Evolutionary conservation across 2,888 invertebrate genomes (phyloP).

Genomic region (Cosmorhoe ocellata): DNA sequence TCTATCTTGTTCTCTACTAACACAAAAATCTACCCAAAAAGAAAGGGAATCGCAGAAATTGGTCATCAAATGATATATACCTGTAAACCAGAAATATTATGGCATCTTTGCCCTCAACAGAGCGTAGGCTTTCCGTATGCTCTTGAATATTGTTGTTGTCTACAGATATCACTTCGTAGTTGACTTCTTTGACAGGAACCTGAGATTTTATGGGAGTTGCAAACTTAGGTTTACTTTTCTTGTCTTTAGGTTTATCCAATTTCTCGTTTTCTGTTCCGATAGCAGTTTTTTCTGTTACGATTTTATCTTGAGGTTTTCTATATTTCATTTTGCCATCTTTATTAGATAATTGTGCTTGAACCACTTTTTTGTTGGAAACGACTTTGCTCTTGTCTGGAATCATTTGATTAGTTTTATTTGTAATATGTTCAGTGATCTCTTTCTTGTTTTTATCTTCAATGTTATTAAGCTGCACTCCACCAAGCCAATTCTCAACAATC

Average conservation of each 20-base stretch:
- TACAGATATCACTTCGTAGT: constrained; percentile 43
- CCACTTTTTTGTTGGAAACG: constrained; percentile 42
- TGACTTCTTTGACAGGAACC: constrained; percentile 52
- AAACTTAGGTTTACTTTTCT: constrained; percentile 54
- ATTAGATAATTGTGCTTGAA: constrained; percentile 65
- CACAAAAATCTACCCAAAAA: too few species aligned
- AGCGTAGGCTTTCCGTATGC: background rate
- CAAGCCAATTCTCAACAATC: constrained; percentile 63
- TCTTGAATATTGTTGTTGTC: constrained; percentile 37
- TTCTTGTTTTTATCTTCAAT: constrained; percentile 22
- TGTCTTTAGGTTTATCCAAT: constrained; percentile 38
- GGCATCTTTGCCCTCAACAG: constrained; percentile 33
- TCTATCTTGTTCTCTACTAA: too few species aligned
- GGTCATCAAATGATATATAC: constrained; percentile 20
- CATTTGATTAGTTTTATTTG: constrained; percentile 12
- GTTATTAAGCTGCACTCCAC: constrained; percentile 40
- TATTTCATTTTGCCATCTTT: constrained; percentile 71
- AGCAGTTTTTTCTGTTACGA: constrained; percentile 4
- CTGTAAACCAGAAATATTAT: constrained; percentile 50
- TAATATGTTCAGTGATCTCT: background rate
- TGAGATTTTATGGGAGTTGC: constrained; percentile 62
- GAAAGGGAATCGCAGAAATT: too few species aligned
- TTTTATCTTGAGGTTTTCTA: constrained; percentile 46
- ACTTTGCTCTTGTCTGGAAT: constrained; percentile 25
- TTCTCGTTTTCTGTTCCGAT: constrained; percentile 16